phyloP scores from a whole-genome alignment of 2,797 vertebrate species.

The Lacerta viridis region DNA sequence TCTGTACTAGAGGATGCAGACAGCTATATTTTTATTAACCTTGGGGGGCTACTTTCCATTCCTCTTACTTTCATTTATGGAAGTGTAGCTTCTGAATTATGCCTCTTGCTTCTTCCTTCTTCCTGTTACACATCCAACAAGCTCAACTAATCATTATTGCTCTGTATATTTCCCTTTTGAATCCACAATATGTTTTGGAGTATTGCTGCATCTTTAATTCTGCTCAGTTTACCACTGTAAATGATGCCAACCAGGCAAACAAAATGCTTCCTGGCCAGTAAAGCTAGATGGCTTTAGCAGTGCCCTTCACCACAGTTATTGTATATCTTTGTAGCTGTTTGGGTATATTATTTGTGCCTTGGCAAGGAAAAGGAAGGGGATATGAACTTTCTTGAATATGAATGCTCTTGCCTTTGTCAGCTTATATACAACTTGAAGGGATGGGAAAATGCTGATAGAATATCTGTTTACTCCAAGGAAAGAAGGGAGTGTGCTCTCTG shows the following conservation, averaged over 20 bases:
- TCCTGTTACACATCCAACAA: background rate
- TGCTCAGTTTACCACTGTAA: background rate
- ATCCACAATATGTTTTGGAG: background rate
- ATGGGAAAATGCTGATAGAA: background rate
- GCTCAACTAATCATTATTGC: background rate
- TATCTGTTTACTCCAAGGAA: background rate
- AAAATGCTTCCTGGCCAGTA: background rate
- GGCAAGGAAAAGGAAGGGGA: background rate
- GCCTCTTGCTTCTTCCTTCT: background rate
- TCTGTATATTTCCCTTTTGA: background rate
- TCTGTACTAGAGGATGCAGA: no score
- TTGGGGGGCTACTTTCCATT: background rate
- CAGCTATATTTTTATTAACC: background rate
- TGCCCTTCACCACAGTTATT: background rate
- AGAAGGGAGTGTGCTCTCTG: background rate
- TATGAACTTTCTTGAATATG: background rate
- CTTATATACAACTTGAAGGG: background rate
- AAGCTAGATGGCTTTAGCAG: background rate
- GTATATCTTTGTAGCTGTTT: slow-evolving; percentile 6
- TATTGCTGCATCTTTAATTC: background rate
- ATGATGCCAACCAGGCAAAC: background rate
- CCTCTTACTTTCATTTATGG: background rate
- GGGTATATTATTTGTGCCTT: background rate
- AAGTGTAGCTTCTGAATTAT: background rate
- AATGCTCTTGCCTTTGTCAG: slow-evolving; percentile 9